These are phyloP conservation scores for Entomobrya multifasciata DNA, from an alignment of 2,888 invertebrate species.

Conservation along the genomic window DNA sequence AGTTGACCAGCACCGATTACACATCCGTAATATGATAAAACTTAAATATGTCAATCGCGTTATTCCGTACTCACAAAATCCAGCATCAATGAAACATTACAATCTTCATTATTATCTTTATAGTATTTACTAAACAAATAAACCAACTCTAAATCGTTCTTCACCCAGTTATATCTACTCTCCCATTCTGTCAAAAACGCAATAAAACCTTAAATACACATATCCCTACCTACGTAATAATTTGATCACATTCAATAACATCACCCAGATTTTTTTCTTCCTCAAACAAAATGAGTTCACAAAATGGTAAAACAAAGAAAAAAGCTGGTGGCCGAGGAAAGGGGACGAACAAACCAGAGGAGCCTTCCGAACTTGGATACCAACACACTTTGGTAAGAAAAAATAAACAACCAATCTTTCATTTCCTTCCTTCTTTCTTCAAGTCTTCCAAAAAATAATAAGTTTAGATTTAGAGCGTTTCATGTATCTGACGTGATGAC, in stretches of 20 bases:
- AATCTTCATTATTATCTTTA: background rate
- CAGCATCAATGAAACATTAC: too few species aligned
- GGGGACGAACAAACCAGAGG: conserved; percentile 67
- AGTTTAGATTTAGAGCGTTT: background rate
- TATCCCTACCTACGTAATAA: conserved; percentile 8
- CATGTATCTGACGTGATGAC: background rate
- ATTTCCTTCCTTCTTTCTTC: conserved; percentile 13
- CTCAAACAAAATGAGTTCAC: conserved; percentile 48
- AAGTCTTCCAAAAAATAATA: background rate
- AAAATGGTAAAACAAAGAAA: conserved; percentile 52
- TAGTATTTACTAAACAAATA: background rate
- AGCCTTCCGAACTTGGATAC: conserved; percentile 85
- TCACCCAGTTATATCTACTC: background rate
- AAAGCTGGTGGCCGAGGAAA: conserved; percentile 36
- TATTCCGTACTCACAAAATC: too few species aligned
- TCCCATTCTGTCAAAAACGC: background rate
- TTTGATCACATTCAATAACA: background rate
- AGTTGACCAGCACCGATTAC: background rate
- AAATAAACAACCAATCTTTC: conserved; percentile 36
- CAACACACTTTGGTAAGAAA: conserved; percentile 87
- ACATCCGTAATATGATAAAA: background rate
- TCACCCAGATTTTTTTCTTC: background rate
- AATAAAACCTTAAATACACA: background rate
- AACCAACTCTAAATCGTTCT: background rate
- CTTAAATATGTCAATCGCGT: background rate